Percentiles rank a stretch among this genome's conserved stretches.
Evolutionary conservation across 2,888 invertebrate genomes (phyloP).

Genomic region (Cosmia trapezina): DNA sequence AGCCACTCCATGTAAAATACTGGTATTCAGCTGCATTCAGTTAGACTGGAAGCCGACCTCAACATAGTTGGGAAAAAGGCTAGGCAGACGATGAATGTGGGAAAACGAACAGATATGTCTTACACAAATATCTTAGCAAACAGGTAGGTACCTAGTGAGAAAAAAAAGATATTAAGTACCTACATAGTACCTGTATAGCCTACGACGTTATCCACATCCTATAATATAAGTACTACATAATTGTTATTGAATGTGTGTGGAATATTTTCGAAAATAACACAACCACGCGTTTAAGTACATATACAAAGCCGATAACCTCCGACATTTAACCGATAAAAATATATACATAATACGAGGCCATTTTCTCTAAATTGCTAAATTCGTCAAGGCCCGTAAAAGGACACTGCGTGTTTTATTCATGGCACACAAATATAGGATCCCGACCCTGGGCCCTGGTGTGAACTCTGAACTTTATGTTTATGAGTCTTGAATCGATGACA

Average conservation of each 20-base stretch:
- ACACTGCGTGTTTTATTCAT: slow-evolving; percentile 53
- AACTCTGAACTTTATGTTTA: slow-evolving; percentile 48
- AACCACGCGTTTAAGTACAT: too few species aligned
- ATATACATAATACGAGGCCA: slow-evolving; percentile 6
- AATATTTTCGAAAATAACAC: slow-evolving; percentile 4
- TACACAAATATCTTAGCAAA: too few species aligned
- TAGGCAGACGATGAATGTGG: neutral
- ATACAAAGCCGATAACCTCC: slow-evolving; percentile 40
- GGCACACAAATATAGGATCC: slow-evolving; percentile 20
- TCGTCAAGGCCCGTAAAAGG: slow-evolving; percentile 44
- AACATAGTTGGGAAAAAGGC: neutral
- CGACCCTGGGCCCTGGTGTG: slow-evolving; percentile 23
- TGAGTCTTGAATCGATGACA: slow-evolving; percentile 1
- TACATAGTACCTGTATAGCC: too few species aligned
- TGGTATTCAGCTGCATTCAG: neutral
- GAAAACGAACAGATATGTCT: too few species aligned
- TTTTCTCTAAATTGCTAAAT: slow-evolving; percentile 44
- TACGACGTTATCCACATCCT: too few species aligned
- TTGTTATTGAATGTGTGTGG: neutral
- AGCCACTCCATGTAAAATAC: neutral
- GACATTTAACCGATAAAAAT: slow-evolving; percentile 51
- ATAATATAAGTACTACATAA: neutral
- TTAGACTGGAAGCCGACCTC: neutral
- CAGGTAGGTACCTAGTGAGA: too few species aligned
- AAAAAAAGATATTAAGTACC: too few species aligned